Conservation (phyloP, 53 echinoderm and acorn worm genomes). For the Mesocentrotus franciscanus region DNA sequence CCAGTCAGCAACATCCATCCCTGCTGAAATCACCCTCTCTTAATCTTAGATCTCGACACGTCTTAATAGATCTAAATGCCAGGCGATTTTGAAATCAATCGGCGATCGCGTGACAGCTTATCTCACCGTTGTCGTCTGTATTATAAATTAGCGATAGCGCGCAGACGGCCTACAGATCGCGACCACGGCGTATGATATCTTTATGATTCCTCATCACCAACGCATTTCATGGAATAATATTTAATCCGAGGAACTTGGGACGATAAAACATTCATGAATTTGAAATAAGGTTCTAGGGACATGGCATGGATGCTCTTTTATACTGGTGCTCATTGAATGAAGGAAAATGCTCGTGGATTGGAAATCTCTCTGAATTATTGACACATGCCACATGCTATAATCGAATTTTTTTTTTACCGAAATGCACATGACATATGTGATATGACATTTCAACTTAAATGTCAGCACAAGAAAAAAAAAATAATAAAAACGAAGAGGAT, state of each 20-base stretch:
- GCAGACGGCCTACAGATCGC: background rate
- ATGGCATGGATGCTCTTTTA: too few species aligned
- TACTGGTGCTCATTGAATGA: too few species aligned
- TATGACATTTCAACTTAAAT: too few species aligned
- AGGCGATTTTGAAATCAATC: slow-evolving; percentile 7
- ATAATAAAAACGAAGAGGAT: too few species aligned
- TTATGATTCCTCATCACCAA: background rate
- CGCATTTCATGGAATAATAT: background rate
- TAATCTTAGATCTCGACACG: slow-evolving; percentile 23
- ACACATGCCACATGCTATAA: too few species aligned
- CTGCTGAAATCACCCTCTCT: background rate
- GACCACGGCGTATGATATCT: background rate
- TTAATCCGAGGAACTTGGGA: background rate
- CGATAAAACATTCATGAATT: background rate
- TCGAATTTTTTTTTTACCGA: too few species aligned
- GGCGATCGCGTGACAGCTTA: slow-evolving; percentile 8
- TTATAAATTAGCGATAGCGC: background rate
- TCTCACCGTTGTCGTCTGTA: background rate
- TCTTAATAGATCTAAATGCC: slow-evolving; percentile 40
- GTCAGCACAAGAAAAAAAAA: too few species aligned
- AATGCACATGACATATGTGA: too few species aligned
- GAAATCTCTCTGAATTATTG: too few species aligned
- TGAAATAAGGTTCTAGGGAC: too few species aligned
- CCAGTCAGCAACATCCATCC: background rate
- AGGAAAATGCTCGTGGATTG: too few species aligned